Base-by-base conservation (phyloP, 1,140 invertebrate genomes). In the Neodiprion pinetum region DNA sequence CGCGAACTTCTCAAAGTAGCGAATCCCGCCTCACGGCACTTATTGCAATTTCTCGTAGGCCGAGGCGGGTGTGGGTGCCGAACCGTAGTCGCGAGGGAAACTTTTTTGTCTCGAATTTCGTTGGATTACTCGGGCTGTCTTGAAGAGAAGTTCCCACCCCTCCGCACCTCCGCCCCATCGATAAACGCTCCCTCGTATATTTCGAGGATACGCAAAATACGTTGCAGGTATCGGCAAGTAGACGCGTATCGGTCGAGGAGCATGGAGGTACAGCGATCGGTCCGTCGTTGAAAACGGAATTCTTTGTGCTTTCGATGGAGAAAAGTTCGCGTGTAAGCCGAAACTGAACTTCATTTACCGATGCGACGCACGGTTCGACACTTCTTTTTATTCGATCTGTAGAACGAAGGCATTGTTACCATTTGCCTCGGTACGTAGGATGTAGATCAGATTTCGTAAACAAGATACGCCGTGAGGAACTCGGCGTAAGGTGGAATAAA, bases 1-100 rank as follows among this genome's bases (percentile, higher is more conserved):
- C 53, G 53, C 53, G 53, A 61, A 61, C 53, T 61, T 61, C n/a
- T 61, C 53, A 11, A 61, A 61, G 53, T 61, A 61, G 53, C 53
- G 53, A 61, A 61, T 61, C 53, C 7, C 53, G n/a, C n/a, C 53
- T 61, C 53, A 61, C 7, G 53, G 53, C 53, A 61, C 53, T 61
- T 61, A 61, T 61, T 61, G 53, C 53, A 61, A 61, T 61, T 61
- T 61, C 53, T 61, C 53, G 53, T 61, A 61, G 53, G 53, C 53
- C n/a, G 53, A 61, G 53, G 53, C 53, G 11, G 28, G 28, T 40
- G 2, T 40, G 28, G 28, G 28, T 40, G 28, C 28, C 28, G 28
- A 40, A 40, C 28, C 28, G 28, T 40, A 40, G 28, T 40, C 28
- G 53, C 53, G 53, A 12, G 2, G 53, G n/a, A 11, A 61, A 61